These are phyloP conservation scores for Diachrysia chrysitis DNA, from an alignment of 2,888 invertebrate genomes.

Conservation along the genomic window DNA sequence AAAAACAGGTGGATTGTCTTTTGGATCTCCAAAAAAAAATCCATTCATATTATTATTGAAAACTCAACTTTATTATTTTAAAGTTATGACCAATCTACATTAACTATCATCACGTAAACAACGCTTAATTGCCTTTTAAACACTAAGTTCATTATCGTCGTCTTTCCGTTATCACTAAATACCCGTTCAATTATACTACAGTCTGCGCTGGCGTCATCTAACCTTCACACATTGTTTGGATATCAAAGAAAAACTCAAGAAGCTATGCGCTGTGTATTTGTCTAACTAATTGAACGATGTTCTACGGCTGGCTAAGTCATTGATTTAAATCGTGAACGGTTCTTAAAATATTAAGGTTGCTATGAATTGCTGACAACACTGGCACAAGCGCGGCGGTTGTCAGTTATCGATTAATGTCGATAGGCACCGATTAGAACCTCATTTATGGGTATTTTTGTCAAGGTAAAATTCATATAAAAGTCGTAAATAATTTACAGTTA, in stretches of 20 bases:
- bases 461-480: slow-evolving; percentile 11
- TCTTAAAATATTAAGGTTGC: slow-evolving; percentile 26
- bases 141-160: background rate
- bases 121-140: slow-evolving; percentile 4
- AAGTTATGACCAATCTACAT: background rate
- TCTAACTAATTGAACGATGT: background rate
- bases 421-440: slow-evolving; percentile 21
- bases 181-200: slow-evolving; percentile 18
- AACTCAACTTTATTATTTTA: too few relatives aligned
- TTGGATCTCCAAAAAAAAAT: background rate
- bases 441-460: slow-evolving; percentile 15
- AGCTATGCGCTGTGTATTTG: slow-evolving; percentile 7
- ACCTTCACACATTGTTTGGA: slow-evolving; percentile 35
- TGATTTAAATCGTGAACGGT: background rate
- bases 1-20: too few relatives aligned
- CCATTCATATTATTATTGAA: too few relatives aligned
- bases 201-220: slow-evolving; percentile 16
- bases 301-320: background rate
- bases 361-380: background rate
- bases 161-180: slow-evolving; percentile 26
- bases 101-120: background rate
- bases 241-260: slow-evolving; percentile 26
- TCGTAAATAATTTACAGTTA: background rate
- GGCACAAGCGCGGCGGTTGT: background rate
- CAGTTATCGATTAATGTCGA: slow-evolving; percentile 19